Percentiles rank a stretch among this genome's conserved stretches.
Evolutionary conservation across 92 coral and sea anemone genomes (phyloP).

Genomic region (Diadumene lineata): DNA sequence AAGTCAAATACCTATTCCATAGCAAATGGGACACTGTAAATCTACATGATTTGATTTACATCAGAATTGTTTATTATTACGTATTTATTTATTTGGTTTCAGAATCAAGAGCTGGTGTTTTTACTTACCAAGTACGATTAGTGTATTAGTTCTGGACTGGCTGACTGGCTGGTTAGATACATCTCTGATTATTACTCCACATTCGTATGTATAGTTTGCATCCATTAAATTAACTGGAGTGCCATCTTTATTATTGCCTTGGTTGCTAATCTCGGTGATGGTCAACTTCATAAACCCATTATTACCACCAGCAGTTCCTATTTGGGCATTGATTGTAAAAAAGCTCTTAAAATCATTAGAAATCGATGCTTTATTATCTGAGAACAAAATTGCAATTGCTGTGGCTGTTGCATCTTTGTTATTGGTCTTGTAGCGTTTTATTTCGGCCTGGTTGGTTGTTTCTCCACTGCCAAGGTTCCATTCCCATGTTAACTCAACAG

Average conservation of each 20-base stretch:
- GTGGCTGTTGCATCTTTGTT: not conserved
- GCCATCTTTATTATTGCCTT: not conserved
- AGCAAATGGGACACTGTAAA: too few relatives aligned
- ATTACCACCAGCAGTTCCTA: not conserved
- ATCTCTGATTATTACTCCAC: not conserved
- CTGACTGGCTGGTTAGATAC: not conserved
- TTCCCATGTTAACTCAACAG: not conserved
- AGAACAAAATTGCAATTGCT: not conserved
- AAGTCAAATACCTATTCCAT: too few relatives aligned
- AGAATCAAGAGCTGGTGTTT: too few relatives aligned
- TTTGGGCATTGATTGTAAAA: not conserved
- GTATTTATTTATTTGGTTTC: too few relatives aligned
- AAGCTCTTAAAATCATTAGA: too few relatives aligned
- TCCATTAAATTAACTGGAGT: not conserved
- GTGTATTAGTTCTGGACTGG: not conserved
- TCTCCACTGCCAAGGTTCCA: not conserved
- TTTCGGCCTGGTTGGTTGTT: not conserved
- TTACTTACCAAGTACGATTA: not conserved
- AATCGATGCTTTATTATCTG: too few relatives aligned
- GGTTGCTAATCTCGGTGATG: not conserved
- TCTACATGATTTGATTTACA: too few relatives aligned
- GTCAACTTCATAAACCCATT: not conserved
- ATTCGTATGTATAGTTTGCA: not conserved
- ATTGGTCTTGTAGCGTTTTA: not conserved
- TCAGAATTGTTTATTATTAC: too few relatives aligned